Percentiles rank a stretch among this genome's conserved stretches.
Conservation (phyloP, 1,140 invertebrate species). For the Tetramorium parvispinum region DNA sequence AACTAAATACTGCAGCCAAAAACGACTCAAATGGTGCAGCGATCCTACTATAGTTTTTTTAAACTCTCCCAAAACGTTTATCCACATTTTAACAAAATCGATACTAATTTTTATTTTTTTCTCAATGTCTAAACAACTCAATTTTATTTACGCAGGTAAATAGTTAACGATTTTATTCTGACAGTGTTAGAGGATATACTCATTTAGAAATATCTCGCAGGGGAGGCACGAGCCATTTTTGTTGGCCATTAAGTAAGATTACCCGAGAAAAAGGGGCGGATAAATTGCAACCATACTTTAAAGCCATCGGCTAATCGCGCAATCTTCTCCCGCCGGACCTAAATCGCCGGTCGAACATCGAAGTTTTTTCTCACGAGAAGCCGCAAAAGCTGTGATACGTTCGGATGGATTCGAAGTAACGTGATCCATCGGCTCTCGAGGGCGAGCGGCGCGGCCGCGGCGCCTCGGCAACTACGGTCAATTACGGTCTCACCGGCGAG, state of each 20-base stretch:
- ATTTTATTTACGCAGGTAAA: neutral
- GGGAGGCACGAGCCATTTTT: conserved; percentile 31
- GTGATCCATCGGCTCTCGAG: neutral
- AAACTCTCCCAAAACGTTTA: neutral
- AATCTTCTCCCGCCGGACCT: conserved; percentile 41
- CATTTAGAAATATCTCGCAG: conserved; percentile 11
- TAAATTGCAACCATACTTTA: conserved; percentile 32
- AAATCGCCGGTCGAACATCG: conserved; percentile 38
- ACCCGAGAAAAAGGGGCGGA: conserved; percentile 32
- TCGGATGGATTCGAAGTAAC: conserved; percentile 24
- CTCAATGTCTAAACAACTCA: neutral
- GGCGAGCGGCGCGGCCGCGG: neutral
- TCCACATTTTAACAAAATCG: neutral
- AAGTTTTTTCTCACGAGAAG: conserved; percentile 48
- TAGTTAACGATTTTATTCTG: conserved; percentile 8
- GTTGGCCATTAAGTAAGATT: conserved; percentile 43
- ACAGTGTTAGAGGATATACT: neutral
- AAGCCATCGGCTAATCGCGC: conserved; percentile 44
- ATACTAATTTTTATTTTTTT: conserved; percentile 9
- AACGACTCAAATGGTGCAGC: too few species aligned
- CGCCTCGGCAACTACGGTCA: conserved; percentile 28
- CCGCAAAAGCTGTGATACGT: conserved; percentile 4
- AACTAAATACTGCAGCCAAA: too few species aligned
- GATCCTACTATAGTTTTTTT: neutral
- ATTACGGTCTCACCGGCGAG: conserved; percentile 20